Evolutionary conservation across 2,888 invertebrate genomes (phyloP).

Genomic region (Latheticus oryzae): DNA sequence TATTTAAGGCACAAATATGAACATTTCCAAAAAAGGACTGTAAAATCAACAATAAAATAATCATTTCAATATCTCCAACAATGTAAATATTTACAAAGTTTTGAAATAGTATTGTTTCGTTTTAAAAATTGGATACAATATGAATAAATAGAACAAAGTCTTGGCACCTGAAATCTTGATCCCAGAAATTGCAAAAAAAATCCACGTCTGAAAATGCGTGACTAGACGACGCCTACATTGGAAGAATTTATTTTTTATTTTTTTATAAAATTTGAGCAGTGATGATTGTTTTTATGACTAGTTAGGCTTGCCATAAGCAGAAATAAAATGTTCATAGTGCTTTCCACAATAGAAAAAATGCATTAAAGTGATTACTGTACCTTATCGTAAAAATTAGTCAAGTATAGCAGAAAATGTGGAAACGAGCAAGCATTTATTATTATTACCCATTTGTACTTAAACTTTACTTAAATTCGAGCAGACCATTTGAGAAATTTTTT

Average conservation of each 20-base stretch:
- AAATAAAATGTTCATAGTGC: conserved; percentile 49
- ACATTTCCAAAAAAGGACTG: conserved; percentile 47
- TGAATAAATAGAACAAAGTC: conserved; percentile 15
- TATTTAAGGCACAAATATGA: conserved; percentile 52
- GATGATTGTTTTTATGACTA: conserved; percentile 33
- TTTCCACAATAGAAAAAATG: conserved; percentile 31
- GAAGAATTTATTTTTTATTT: too few species aligned
- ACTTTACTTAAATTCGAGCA: conserved; percentile 3
- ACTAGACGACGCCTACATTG: conserved; percentile 29
- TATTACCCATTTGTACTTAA: conserved; percentile 33
- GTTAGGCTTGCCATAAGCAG: conserved; percentile 16
- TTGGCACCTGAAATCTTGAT: conserved; percentile 37
- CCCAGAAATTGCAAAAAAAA: conserved; percentile 24
- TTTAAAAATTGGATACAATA: conserved; percentile 16
- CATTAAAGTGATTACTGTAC: conserved; percentile 35
- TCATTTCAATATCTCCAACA: conserved; percentile 27
- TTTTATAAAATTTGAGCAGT: conserved; percentile 37
- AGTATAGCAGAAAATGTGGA: conserved; percentile 13
- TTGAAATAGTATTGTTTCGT: too few species aligned
- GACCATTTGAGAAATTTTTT: conserved; percentile 23
- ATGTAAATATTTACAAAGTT: conserved; percentile 39
- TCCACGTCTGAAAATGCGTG: conserved; percentile 10
- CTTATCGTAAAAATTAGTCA: conserved; percentile 28
- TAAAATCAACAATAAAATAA: conserved; percentile 29
- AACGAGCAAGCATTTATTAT: conserved; percentile 32